A percentile compares a stretch with the other conserved stretches of the same genome.
Evolutionary conservation across 2,888 invertebrate genomes (phyloP).

Genomic region (Podabrus alpinus): DNA sequence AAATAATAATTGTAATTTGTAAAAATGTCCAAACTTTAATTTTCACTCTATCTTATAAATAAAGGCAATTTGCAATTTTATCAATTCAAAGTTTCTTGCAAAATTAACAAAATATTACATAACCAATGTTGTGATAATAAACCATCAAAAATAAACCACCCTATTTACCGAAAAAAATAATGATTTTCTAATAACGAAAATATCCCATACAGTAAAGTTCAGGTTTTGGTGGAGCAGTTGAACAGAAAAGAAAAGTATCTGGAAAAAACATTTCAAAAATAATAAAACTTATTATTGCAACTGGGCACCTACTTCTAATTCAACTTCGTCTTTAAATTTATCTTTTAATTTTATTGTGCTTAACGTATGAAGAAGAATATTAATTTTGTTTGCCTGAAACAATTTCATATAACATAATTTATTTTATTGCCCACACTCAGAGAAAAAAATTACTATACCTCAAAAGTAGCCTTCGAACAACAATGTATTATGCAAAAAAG

Average conservation of each 20-base stretch:
- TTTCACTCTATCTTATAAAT: no score
- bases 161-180: conserved; percentile 10
- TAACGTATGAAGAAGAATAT: not conserved
- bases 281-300: not conserved
- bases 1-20: no score
- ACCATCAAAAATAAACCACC: no score
- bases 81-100: no score
- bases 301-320: not conserved
- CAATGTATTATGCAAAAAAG: not conserved
- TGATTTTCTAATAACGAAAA: conserved; percentile 18
- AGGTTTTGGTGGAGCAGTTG: conserved; percentile 18
- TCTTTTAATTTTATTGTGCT: not conserved
- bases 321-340: conserved; percentile 4
- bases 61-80: no score
- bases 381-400: not conserved
- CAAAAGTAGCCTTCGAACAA: not conserved
- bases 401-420: not conserved
- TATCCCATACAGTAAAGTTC: conserved; percentile 16
- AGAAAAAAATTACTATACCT: not conserved
- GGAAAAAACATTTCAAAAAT: not conserved
- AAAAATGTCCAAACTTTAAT: no score
- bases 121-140: no score
- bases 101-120: no score
- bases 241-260: conserved; percentile 18
- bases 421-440: not conserved